These are phyloP conservation scores for Drosophila koepferae DNA, from an alignment of 2,888 invertebrate species.

Conservation along the genomic window DNA sequence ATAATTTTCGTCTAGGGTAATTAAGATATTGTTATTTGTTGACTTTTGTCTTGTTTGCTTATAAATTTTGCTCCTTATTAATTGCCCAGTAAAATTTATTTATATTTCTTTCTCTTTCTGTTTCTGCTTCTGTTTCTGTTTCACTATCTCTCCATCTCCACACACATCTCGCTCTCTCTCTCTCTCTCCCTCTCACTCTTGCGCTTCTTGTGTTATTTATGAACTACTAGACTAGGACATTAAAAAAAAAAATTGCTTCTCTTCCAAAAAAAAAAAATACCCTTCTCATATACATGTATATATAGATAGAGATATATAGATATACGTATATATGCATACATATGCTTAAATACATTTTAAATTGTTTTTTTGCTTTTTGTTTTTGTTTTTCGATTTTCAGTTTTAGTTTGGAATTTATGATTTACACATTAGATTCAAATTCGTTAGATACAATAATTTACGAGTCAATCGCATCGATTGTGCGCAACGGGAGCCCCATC, in stretches of 20 bases:
- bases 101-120: slow-evolving; percentile 20
- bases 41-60: slow-evolving; percentile 46
- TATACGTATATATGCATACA: slow-evolving; percentile 22
- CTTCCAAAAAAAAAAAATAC: not conserved
- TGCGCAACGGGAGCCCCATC: slow-evolving; percentile 8
- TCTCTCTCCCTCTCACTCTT: not conserved
- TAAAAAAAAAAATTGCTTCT: slow-evolving; percentile 6
- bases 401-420: slow-evolving; percentile 53
- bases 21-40: slow-evolving; percentile 58
- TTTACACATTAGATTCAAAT: slow-evolving; percentile 74
- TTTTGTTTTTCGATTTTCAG: slow-evolving; percentile 19
- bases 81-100: slow-evolving; percentile 63
- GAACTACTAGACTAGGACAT: slow-evolving; percentile 15
- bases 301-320: slow-evolving; percentile 1
- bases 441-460: slow-evolving; percentile 70
- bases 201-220: slow-evolving; percentile 6
- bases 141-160: not conserved
- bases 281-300: slow-evolving; percentile 5
- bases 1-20: slow-evolving; percentile 64
- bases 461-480: slow-evolving; percentile 53
- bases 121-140: slow-evolving; percentile 1
- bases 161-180: slow-evolving; percentile 9
- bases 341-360: slow-evolving; percentile 41
- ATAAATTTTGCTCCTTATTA: slow-evolving; percentile 68
- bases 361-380: slow-evolving; percentile 10